phyloP scores from a whole-genome alignment of 2,113 vertebrate genomes.

The Halichoerus grypus region DNA sequence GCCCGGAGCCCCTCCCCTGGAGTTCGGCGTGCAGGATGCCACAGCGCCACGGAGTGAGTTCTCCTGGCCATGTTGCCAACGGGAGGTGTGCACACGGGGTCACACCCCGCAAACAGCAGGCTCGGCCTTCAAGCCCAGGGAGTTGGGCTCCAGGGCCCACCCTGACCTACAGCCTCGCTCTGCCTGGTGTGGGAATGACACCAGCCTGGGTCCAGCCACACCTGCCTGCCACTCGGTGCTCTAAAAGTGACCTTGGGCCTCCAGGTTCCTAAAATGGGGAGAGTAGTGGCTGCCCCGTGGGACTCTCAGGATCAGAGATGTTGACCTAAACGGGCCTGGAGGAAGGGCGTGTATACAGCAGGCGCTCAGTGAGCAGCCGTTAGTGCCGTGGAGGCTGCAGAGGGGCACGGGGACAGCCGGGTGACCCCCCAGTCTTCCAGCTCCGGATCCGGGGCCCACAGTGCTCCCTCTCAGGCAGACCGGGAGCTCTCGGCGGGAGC shows the following conservation, averaged over 20 bases:
- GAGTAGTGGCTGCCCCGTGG: not conserved
- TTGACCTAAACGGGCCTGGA: not conserved
- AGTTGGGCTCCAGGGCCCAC: not conserved
- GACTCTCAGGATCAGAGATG: not conserved
- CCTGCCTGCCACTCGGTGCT: not conserved
- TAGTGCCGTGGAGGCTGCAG: no score
- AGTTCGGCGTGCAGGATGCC: not conserved
- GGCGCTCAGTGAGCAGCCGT: not conserved
- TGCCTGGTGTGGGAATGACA: not conserved
- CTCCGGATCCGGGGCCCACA: not conserved
- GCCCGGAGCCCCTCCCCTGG: not conserved
- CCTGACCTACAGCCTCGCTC: not conserved
- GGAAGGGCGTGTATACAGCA: no score
- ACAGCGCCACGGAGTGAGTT: not conserved
- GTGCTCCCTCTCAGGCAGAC: not conserved
- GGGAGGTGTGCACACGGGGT: not conserved
- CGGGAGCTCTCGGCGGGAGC: no score
- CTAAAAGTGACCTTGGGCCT: not conserved
- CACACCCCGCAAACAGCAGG: not conserved
- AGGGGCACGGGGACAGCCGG: no score
- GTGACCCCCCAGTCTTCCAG: not conserved
- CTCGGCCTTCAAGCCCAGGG: not conserved
- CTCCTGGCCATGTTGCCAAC: not conserved
- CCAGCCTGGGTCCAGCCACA: not conserved
- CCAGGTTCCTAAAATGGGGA: not conserved